Percentiles rank a stretch among this genome's conserved stretches.
These are phyloP conservation scores for Athetis lepigone DNA, from an alignment of 2,888 invertebrate genomes.

Conservation along the genomic window DNA sequence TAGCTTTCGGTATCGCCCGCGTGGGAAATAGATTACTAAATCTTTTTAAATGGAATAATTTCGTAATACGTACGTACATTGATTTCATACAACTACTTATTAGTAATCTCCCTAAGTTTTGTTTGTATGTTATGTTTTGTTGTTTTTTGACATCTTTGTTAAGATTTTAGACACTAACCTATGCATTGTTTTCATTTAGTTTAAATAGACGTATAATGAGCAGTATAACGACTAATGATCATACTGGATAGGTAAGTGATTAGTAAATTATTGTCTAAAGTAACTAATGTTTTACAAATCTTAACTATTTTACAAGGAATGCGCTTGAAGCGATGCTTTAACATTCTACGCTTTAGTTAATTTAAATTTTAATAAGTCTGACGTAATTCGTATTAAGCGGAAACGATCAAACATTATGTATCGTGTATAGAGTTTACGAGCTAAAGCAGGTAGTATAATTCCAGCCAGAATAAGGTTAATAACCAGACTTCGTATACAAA, in stretches of 20 bases:
- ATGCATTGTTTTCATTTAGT: too few species aligned
- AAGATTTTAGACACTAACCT: too few species aligned
- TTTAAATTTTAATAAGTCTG: constrained; percentile 49
- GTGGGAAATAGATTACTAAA: too few species aligned
- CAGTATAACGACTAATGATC: too few species aligned
- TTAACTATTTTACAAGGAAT: constrained; percentile 40
- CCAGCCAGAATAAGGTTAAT: constrained; percentile 57
- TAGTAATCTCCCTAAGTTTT: too few species aligned
- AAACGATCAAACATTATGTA: constrained; percentile 54
- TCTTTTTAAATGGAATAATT: too few species aligned
- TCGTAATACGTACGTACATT: too few species aligned
- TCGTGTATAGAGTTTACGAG: constrained; percentile 1
- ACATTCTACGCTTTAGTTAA: constrained; percentile 43
- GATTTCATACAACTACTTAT: too few species aligned
- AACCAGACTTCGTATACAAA: constrained; percentile 48
- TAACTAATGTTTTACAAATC: constrained; percentile 34
- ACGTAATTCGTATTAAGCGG: constrained; percentile 62
- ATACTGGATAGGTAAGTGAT: neutral
- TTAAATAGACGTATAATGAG: neutral
- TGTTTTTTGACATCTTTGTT: too few species aligned
- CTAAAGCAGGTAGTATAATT: constrained; percentile 34
- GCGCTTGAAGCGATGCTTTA: constrained; percentile 32
- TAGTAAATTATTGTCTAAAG: constrained; percentile 4
- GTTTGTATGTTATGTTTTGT: too few species aligned
- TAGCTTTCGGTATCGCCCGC: too few species aligned